A percentile compares a stretch with the other conserved stretches of the same genome.
Evolutionary conservation across 2,113 vertebrate species (phyloP).

Genomic region (Ranitomeya imitator): DNA sequence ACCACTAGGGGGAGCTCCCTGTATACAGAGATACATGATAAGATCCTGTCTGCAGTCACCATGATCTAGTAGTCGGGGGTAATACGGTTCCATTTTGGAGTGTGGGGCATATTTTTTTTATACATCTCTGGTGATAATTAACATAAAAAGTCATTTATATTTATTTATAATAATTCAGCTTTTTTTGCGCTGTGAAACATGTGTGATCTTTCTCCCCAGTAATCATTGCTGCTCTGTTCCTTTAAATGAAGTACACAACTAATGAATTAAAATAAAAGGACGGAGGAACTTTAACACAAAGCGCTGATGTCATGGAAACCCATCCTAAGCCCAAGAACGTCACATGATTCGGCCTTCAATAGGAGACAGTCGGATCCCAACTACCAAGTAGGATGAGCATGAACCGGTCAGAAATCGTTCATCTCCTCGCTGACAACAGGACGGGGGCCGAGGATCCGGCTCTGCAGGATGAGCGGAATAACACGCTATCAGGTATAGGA

Average conservation of each 20-base stretch:
- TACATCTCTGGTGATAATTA: too few relatives aligned
- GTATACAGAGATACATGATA: too few relatives aligned
- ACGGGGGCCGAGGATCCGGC: slow-evolving; percentile 58
- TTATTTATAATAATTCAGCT: too few relatives aligned
- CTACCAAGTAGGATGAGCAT: slow-evolving; percentile 64
- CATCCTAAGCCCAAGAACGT: slow-evolving; percentile 59
- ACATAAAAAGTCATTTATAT: too few relatives aligned
- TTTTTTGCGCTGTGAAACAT: too few relatives aligned
- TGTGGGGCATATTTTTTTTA: too few relatives aligned
- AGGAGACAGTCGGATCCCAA: slow-evolving; percentile 13
- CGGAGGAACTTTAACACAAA: slow-evolving; percentile 5
- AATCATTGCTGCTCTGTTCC: not conserved
- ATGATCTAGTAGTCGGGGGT: too few relatives aligned
- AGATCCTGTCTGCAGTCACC: too few relatives aligned
- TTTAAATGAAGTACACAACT: not conserved
- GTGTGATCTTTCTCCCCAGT: too few relatives aligned
- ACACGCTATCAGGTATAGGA: slow-evolving; percentile 51
- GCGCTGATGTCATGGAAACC: slow-evolving; percentile 66
- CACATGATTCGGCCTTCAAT: slow-evolving; percentile 67
- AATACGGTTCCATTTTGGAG: too few relatives aligned
- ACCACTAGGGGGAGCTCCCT: too few relatives aligned
- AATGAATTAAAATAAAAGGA: not conserved
- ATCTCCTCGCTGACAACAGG: slow-evolving; percentile 59
- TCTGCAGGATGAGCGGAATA: slow-evolving; percentile 32
- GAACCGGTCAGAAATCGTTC: slow-evolving; percentile 50